Evolutionary conservation across 2,797 vertebrate genomes (phyloP), one percentile per base, ranked within the genome.

Genomic region (Echeneis naucrates): DNA sequence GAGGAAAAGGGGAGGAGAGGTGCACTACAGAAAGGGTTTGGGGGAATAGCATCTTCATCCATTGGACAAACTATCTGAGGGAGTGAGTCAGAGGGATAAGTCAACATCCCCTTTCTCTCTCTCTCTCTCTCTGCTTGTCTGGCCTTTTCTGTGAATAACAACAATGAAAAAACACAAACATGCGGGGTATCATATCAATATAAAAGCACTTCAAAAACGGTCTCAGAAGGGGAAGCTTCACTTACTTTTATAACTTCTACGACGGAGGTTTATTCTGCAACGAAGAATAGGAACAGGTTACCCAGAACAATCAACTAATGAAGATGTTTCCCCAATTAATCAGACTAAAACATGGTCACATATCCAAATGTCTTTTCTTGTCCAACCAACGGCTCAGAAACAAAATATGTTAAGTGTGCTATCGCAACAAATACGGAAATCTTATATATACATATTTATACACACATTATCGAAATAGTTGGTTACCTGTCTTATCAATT

Each of bases 1-100:
- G 88, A 90, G 85, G 88, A 78, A 82, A 88, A 59, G 82, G 89
- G 68, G 63, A 87, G 86, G 89, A 85, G 74, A 88, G 87, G 82
- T 83, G 80, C 84, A 86, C 86, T 89, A 93, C 75, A 89, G 51
- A 90, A 87, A 79, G 85, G 86, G 68, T 79, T 70, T 58, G 86
- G 68, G 87, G 92, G 64, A 69, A 79, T 62, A 48, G 68, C 72
- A 89, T 90, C 89, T 82, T 90, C 93, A 83, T 94, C 93, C 93
- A 93, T 94, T 51, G 85, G 86, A 83, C 81, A 83, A 80, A 88
- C 85, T 84, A 91, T 77, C 50, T 88, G 86, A 84, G 83, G 85
- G 81, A 86, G 81, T 16, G 66, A 88, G 76, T 90, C 87, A 88
- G 88, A 85, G 86, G 90, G 70, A 71, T 75, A 84, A 58, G 89